Evolutionary conservation across 2,113 vertebrate genomes (phyloP).

Genomic region (Oreochromis aureus): DNA sequence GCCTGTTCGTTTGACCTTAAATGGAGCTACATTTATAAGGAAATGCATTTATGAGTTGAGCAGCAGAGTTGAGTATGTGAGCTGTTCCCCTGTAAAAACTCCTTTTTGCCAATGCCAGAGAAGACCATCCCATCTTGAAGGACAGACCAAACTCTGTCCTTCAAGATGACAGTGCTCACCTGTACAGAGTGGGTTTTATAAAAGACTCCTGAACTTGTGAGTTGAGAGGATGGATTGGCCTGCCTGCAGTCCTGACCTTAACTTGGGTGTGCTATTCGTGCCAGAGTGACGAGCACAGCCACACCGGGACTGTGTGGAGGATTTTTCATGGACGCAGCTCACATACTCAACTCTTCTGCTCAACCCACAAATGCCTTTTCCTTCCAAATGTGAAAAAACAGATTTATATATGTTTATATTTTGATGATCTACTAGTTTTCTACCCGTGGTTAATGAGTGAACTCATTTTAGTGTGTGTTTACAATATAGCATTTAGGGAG

Average conservation of each 20-base stretch:
- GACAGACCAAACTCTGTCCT: neutral
- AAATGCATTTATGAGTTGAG: neutral
- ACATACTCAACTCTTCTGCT: neutral
- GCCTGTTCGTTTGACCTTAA: neutral
- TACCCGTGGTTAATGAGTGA: neutral
- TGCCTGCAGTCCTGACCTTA: neutral
- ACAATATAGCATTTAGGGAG: neutral
- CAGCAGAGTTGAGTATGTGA: neutral
- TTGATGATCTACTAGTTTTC: neutral
- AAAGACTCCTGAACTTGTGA: neutral
- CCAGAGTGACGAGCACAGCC: neutral
- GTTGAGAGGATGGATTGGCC: neutral
- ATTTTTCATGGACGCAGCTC: neutral
- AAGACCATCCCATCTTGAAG: neutral
- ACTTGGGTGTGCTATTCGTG: fast-evolving
- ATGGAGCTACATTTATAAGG: fast-evolving
- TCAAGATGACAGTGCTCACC: neutral
- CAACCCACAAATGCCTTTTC: neutral
- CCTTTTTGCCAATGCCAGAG: neutral
- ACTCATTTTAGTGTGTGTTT: neutral
- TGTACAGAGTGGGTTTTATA: neutral
- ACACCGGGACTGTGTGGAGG: neutral
- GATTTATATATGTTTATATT: neutral
- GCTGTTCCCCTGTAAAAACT: neutral
- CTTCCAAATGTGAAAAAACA: neutral